Base-by-base conservation (phyloP, 1,140 invertebrate species). In the Trissolcus basalis region DNA sequence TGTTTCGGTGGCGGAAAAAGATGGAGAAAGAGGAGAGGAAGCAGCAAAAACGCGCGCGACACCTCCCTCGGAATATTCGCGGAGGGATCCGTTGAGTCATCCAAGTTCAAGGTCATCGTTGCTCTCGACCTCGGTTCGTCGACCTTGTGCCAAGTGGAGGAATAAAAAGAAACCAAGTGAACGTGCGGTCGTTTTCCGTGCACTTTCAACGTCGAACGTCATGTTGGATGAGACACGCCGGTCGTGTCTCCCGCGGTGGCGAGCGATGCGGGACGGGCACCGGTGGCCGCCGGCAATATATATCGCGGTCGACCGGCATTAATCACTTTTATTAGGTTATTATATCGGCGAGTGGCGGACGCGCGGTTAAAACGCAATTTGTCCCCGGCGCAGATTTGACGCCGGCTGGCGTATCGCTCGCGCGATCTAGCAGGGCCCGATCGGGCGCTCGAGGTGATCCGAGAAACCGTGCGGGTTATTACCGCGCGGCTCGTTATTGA, bases 291-390 rank as follows among this genome's bases (percentile, higher is more conserved):
- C 43, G 70, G 75, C 69, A 50, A 60, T 70, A 53, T 61, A 54
- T 67, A 71, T 68, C 48, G 49, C 51, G 51, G 61, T 27, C 65
- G 15, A 59, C 41, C 15, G 61, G 61, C 68, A 74, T 78, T 84
- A 83, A 83, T 85, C 81, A 84, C 81, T 83, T 84, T 85, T 84
- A 83, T 84, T 84, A 81, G 82, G 79, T 85, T 83, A 84, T 83
- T 83, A 84, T 84, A 85, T 83, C 83, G 81, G 78, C 74, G 79
- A 59, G 71, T 78, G 79, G 73, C 80, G 74, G 78, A 77, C 72
- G 80, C 79, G 70, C 81, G 80, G 82, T 83, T 83, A 82, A 79
- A 83, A 77, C 61, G 80, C 81, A 83, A 85, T 85, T 83, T 82
- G 81, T 83, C 80, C 84, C 64, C 55, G 65, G 12, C 81, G 83